Evolutionary conservation across 1,140 invertebrate genomes (phyloP).

Genomic region (Eumaeus atala): DNA sequence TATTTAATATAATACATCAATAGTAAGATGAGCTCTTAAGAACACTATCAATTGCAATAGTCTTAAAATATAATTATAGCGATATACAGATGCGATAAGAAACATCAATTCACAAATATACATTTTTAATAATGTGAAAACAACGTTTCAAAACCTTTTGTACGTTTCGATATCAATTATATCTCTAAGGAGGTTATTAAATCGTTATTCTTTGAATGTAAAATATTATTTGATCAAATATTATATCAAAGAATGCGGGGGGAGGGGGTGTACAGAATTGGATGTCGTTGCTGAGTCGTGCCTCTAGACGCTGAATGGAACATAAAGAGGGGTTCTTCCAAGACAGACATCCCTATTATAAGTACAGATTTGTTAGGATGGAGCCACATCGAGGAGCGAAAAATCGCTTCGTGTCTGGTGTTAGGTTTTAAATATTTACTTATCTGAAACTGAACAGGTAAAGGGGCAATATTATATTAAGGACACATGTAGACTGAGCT

Average conservation of each 20-base stretch:
- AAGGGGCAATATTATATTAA: no score
- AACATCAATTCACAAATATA: no score
- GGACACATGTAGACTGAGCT: no score
- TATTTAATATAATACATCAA: no score
- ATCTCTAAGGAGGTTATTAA: not conserved
- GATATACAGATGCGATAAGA: no score
- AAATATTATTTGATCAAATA: constrained; percentile 33
- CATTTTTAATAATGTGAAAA: not conserved
- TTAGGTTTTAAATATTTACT: no score
- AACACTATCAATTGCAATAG: no score
- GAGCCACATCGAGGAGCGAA: constrained; percentile 8
- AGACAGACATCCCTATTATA: constrained; percentile 38
- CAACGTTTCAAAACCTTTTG: not conserved
- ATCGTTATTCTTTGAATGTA: constrained; percentile 1
- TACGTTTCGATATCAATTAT: not conserved
- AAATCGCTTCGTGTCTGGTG: no score
- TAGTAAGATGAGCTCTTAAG: no score
- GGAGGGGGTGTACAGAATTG: constrained; percentile 28
- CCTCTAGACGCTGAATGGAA: constrained; percentile 43
- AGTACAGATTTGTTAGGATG: constrained; percentile 26
- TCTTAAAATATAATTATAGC: no score
- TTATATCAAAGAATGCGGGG: constrained; percentile 29
- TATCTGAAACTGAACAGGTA: no score
- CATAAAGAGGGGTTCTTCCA: constrained; percentile 43
- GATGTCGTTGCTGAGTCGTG: constrained; percentile 34